Percentiles rank a stretch among this genome's conserved stretches.
Evolutionary conservation across 2,888 invertebrate species (phyloP).

Genomic region (Trisateles emortualis): DNA sequence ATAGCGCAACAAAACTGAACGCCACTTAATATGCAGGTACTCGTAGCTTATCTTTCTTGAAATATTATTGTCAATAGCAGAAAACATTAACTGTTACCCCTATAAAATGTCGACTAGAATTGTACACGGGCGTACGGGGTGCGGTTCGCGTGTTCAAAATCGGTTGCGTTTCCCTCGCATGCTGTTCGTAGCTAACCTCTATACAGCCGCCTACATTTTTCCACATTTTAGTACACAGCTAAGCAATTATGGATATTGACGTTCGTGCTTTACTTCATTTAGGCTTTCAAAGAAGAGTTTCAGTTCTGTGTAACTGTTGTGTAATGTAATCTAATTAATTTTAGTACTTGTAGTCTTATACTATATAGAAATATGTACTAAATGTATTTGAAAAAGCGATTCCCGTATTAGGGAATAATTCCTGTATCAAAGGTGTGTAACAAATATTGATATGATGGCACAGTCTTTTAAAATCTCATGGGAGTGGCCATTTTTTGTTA

Average conservation of each 20-base stretch:
- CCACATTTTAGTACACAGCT: slow-evolving; percentile 60
- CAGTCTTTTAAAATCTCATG: too few species aligned
- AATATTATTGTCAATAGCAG: slow-evolving; percentile 61
- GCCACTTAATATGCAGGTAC: too few species aligned
- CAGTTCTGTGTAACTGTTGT: slow-evolving; percentile 36
- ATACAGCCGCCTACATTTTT: slow-evolving; percentile 59
- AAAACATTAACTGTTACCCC: slow-evolving; percentile 61
- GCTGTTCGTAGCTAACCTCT: slow-evolving; percentile 52
- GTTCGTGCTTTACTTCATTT: slow-evolving; percentile 55
- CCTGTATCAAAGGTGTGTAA: too few species aligned
- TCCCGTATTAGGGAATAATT: too few species aligned
- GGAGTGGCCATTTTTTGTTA: too few species aligned
- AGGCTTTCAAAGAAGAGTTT: slow-evolving; percentile 50
- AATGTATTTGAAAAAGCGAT: too few species aligned
- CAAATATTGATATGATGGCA: too few species aligned
- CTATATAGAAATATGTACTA: slow-evolving; percentile 1
- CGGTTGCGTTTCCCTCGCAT: slow-evolving; percentile 60
- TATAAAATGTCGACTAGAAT: slow-evolving; percentile 50
- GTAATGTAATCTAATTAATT: slow-evolving; percentile 43
- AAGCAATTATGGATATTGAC: slow-evolving; percentile 66
- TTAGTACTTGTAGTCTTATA: slow-evolving; percentile 12
- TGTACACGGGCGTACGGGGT: slow-evolving; percentile 57
- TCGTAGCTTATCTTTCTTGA: too few species aligned
- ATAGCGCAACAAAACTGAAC: too few species aligned
- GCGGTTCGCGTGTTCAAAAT: slow-evolving; percentile 69